phyloP scores from a whole-genome alignment of 2,797 vertebrate genomes.

The Helostoma temminkii region DNA sequence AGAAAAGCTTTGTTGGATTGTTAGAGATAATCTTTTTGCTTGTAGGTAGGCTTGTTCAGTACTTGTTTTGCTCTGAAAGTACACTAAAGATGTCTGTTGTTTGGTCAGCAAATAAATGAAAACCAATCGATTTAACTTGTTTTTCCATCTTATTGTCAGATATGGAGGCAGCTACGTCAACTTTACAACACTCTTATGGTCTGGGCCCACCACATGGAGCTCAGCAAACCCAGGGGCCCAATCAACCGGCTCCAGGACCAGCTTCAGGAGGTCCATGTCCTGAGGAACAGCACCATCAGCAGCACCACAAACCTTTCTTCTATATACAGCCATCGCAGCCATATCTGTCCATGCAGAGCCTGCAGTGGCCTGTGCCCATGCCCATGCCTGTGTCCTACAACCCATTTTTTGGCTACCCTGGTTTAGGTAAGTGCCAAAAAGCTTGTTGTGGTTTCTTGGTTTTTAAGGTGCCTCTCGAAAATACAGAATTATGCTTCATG shows the following conservation, averaged over 20 bases:
- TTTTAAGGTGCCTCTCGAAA: too few species aligned
- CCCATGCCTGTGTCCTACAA: constrained; percentile 76
- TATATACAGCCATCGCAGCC: constrained; percentile 81
- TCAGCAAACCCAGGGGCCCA: constrained; percentile 39
- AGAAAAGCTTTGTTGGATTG: constrained; percentile 11
- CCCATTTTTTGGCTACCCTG: constrained; percentile 78
- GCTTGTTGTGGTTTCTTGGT: too few species aligned
- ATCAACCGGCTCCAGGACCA: constrained; percentile 25
- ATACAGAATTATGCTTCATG: too few species aligned
- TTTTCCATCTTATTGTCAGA: constrained; percentile 11
- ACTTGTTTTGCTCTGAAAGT: neutral
- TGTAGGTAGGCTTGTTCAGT: constrained; percentile 2
- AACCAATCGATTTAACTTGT: neutral
- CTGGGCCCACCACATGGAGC: constrained; percentile 41
- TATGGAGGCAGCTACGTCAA: constrained; percentile 69
- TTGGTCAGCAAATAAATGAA: neutral
- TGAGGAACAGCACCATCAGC: constrained; percentile 63
- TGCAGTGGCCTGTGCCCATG: constrained; percentile 81
- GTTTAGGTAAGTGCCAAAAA: constrained; percentile 69
- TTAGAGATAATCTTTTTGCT: constrained; percentile 26
- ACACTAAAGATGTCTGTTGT: neutral
- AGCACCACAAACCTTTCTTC: constrained; percentile 81
- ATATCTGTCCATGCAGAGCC: constrained; percentile 78
- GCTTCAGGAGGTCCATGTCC: constrained; percentile 46
- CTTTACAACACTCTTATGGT: constrained; percentile 50